These are phyloP conservation scores for Cactoblastis cactorum DNA, from an alignment of 2,888 invertebrate species.

Conservation along the genomic window DNA sequence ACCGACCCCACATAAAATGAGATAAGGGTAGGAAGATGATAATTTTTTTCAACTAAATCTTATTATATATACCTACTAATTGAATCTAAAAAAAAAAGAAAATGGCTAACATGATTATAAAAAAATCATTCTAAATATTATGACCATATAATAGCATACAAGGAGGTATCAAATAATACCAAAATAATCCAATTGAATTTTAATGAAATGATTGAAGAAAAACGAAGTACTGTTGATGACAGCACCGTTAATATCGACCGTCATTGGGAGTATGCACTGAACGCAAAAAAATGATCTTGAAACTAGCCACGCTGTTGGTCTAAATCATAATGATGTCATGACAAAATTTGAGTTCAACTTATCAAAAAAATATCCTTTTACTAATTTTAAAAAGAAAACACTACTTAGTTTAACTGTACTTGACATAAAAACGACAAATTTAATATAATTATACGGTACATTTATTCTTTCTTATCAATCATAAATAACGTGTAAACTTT, in stretches of 20 bases:
- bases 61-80: no score
- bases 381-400: neutral
- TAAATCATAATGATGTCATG: neutral
- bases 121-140: no score
- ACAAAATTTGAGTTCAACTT: neutral
- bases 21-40: no score
- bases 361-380: neutral
- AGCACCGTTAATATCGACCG: slow-evolving; percentile 27
- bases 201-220: neutral
- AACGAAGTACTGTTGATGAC: neutral
- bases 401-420: neutral
- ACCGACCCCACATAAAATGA: no score
- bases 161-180: neutral
- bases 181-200: neutral
- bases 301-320: neutral
- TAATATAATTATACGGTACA: no score
- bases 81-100: no score
- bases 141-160: no score
- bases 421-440: neutral
- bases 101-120: no score
- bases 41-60: no score
- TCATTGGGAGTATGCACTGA: slow-evolving; percentile 13
- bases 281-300: neutral
- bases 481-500: no score
- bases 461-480: no score